Base-by-base conservation (phyloP, 2,113 vertebrate genomes). In the Mola mola region DNA sequence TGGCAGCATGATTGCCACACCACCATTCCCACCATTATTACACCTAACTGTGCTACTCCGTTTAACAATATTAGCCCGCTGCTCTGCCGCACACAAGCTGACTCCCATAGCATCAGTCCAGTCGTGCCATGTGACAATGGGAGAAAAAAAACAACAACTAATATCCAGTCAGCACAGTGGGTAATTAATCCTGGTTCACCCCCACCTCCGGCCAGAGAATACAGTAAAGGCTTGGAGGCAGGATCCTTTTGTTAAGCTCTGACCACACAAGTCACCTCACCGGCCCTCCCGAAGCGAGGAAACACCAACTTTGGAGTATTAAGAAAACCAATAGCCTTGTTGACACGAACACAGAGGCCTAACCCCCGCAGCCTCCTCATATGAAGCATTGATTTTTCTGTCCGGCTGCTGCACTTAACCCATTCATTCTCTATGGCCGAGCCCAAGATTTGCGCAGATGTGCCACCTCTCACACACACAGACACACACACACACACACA, bases 371-470 rank as follows among this genome's bases (percentile, higher is more conserved):
- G 96, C 95, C 94, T 95, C 94, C 94, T 96, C 94, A 96, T 98
- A 98, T 98, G 96, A 99, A 93, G 90, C 96, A 99, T 98, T 96
- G 97, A 99, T 99, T 98, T 98, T 98, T 94, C 95, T 97, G 97
- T 98, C 97, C 89, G 88, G 92, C 91, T 85, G 88, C 92, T 84
- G 92, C 89, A 92, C 94, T 92, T 92, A 95, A 95, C 92, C 94
- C 94, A 98, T 98, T 95, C 95, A 97, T 98, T 96, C 95, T 95
- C 92, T 93, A 93, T 93, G 95, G 96, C 94, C 94, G 91, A 93
- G 70, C 93, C 72, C 75, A 43, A 90, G 66, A 75, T 72, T 77
- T 51, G 19, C 66, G 41, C 26, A 38, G 61, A 75, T 48, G 56
- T 8, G 19, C 62, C 13, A 6, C 52, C 52, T 19, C 29, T 22